A percentile compares a stretch with the other conserved stretches of the same genome.
Evolutionary conservation across 2,113 vertebrate species (phyloP).

Genomic region (Psittacula cyanocephala): DNA sequence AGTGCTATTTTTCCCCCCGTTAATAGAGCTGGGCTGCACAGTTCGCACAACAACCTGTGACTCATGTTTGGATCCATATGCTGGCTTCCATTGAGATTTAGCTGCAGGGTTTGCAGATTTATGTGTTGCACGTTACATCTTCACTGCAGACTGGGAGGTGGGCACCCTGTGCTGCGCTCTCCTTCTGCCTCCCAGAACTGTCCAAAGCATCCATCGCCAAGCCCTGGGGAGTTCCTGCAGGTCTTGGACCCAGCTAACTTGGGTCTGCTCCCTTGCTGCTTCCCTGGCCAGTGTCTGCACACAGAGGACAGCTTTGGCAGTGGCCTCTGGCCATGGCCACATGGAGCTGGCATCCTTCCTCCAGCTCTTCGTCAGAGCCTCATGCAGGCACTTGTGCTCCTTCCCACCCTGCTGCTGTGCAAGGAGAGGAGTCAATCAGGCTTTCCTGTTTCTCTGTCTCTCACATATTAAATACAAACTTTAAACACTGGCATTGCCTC

Average conservation of each 20-base stretch:
- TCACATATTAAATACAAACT: not conserved
- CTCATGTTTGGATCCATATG: not conserved
- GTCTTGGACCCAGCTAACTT: not conserved
- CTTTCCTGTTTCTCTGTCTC: not conserved
- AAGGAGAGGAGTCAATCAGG: not conserved
- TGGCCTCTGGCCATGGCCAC: accelerated
- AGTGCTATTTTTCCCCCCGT: not conserved
- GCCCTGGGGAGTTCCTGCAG: not conserved
- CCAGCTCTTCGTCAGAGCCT: not conserved
- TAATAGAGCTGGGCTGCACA: not conserved
- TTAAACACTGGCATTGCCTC: not conserved
- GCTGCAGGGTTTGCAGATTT: not conserved
- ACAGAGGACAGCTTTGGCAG: not conserved
- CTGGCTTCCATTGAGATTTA: not conserved
- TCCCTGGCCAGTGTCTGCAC: accelerated
- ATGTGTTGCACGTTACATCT: not conserved
- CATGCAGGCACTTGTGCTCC: not conserved
- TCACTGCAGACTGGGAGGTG: not conserved
- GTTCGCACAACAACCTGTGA: not conserved
- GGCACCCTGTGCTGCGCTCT: accelerated
- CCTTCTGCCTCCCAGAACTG: not conserved
- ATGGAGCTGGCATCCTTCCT: not conserved
- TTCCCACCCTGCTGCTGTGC: not conserved
- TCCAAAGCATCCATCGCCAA: not conserved
- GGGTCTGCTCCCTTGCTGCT: not conserved